Evolutionary conservation across 2,113 vertebrate genomes (phyloP), one percentile per base, ranked within the genome.

Genomic region (Pseudorhombus dupliciocellatus): DNA sequence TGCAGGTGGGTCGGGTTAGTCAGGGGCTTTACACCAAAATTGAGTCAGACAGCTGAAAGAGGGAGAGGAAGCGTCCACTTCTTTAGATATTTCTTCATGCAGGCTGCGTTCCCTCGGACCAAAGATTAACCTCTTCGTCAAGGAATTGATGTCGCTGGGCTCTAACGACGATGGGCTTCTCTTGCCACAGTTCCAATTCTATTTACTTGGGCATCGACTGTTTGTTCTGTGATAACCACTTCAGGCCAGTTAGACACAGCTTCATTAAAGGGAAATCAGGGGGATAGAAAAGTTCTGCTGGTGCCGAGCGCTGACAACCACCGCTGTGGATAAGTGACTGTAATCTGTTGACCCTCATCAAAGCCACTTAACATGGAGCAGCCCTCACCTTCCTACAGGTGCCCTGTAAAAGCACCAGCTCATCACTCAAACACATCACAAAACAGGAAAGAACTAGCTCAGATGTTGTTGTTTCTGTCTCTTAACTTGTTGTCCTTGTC

Each of bases 291-390:
- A 53, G n/a, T 62, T 7, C 14, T 40, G 2, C 5, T 18, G 10
- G 55, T 42, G 24, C 62, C 30, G 51, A 28, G 18, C 62, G 52
- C 37, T 58, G 62, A 70, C 56, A 71, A 56, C 54, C 76, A 78
- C 71, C 65, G 75, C 25, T 55, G 15, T 24, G 57, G 66, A 63
- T 79, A 76, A 80, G 68, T 70, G 72, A 77, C 59, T 83, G 75
- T 81, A 70, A 77, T 66, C 75, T 18, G 46, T 57, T 79, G n/a
- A n/a, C 50, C 46, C 61, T 58, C 42, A 66, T 51, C 25, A 87
- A 77, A 86, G 77, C 62, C 81, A 80, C 79, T 89, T 75, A 70
- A 59, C 79, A 78, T 83, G 73, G 61, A 66, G 70, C 65, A 61
- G 76, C 73, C 71, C 69, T 77, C 79, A 76, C 68, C 68, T 77